A percentile compares a stretch with the other conserved stretches of the same genome.
phyloP scores from a whole-genome alignment of 92 coral and sea anemone genomes.

The Heliopora coerulea region DNA sequence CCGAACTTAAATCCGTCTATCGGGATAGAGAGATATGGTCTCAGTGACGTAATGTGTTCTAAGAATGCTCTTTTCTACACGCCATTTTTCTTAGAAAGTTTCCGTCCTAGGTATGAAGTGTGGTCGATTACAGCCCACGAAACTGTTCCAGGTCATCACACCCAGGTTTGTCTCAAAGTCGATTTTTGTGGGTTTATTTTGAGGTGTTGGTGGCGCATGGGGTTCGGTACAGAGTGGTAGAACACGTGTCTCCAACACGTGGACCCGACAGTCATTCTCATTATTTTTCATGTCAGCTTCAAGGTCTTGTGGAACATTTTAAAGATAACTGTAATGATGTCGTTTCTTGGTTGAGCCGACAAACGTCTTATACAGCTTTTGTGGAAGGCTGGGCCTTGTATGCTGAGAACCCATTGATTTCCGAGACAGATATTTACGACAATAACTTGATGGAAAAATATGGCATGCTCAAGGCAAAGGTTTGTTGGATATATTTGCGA shows the following conservation, averaged over 20 bases:
- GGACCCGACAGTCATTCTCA: too few relatives aligned
- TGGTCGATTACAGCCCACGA: conserved; percentile 80
- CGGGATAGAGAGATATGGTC: conserved; percentile 64
- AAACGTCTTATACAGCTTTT: conserved; percentile 83
- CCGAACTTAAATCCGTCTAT: conserved; percentile 67
- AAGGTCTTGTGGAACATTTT: conserved; percentile 83
- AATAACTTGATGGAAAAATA: conserved; percentile 80
- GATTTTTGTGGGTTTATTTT: too few relatives aligned
- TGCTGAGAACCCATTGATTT: conserved; percentile 92
- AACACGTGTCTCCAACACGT: too few relatives aligned
- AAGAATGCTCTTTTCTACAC: conserved; percentile 57
- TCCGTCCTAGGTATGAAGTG: conserved; percentile 66
- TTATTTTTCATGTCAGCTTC: conserved; percentile 55
- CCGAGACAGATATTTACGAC: conserved; percentile 76
- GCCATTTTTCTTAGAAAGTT: conserved; percentile 73
- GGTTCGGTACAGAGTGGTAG: too few relatives aligned
- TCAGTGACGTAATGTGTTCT: conserved; percentile 47
- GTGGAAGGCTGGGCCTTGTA: conserved; percentile 97
- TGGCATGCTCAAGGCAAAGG: conserved; percentile 98
- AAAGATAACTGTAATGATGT: conserved; percentile 78
- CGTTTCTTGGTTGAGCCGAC: conserved; percentile 70
- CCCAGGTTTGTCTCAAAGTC: conserved; percentile 77
- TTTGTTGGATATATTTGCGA: too few relatives aligned
- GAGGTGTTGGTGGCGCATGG: too few relatives aligned
- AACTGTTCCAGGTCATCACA: conserved; percentile 87